Evolutionary conservation across 2,113 vertebrate genomes (phyloP), one percentile per base, ranked within the genome.

Genomic region (Neolamprologus cancellatus): DNA sequence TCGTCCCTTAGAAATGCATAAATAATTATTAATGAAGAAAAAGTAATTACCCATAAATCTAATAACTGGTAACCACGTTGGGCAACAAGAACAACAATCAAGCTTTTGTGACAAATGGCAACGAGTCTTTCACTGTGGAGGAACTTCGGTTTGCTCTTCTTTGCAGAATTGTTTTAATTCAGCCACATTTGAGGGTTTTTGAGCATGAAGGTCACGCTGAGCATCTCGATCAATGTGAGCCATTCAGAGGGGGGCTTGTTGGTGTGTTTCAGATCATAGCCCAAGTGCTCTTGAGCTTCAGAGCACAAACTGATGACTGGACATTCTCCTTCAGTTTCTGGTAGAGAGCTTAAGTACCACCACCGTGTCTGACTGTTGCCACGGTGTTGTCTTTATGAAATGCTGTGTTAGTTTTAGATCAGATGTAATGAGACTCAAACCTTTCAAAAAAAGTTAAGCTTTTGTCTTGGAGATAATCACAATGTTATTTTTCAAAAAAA

Each of bases 21-120:
- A 61, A 34, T 34, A 61, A 34, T 2, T 61, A 61, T 61, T 61
- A 61, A 61, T n/a, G 17, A 61, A 17, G 57, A 2, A 64, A 1
- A 34, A 4, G 17, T n/a, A 64, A 64, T 34, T 2, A 0, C 17
- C 9, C 30, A 64, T 34, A 64, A 64, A 64, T 34, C 30, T 34
- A n/a, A 61, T 34, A 61, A 64, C 59, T 34, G 30, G 59, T 34
- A 0, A 3, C 30, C 2, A 34, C 0, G 4, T 64, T n/a, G 2
- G 59, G 4, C 30, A 12, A 61, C 57, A 7, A 15, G 23, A 55
- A 0, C 23, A 55, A 0, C 54, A 55, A 28, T 8, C 13, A 28
- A 34, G 30, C 9, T 64, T 61, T n/a, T 64, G 9, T 64, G 59
- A n/a, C 59, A n/a, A 61, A 0, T 12, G 30, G 30, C 57, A 34